Evolutionary conservation across 1,140 invertebrate species (phyloP).

Genomic region (Zophobas atratus): DNA sequence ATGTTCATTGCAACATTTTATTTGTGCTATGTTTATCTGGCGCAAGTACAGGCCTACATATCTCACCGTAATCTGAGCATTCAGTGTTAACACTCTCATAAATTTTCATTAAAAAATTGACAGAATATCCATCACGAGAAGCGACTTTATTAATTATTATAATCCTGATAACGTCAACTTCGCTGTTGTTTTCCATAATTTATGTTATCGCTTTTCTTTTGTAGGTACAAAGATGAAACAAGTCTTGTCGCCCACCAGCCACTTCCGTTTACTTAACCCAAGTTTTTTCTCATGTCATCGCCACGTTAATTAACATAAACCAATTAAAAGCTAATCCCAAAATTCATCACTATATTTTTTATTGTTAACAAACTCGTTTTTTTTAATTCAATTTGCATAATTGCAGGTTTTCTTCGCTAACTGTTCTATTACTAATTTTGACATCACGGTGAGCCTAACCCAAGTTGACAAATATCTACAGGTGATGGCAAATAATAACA

Average conservation of each 20-base stretch:
- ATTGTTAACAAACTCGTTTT: constrained; percentile 9
- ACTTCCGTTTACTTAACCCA: background rate
- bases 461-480: constrained; percentile 19
- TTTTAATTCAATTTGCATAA: constrained; percentile 19
- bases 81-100: constrained; percentile 29
- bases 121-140: background rate
- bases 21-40: background rate
- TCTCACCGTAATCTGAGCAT: constrained; percentile 2
- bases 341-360: constrained; percentile 2
- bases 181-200: constrained; percentile 7
- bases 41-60: background rate
- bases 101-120: constrained; percentile 14
- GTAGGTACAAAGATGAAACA: background rate
- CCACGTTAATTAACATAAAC: background rate
- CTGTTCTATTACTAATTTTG: constrained; percentile 30
- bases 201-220: background rate
- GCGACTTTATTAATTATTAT: constrained; percentile 17
- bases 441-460: constrained; percentile 24
- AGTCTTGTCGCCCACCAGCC: background rate
- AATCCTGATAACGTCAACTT: constrained; percentile 10
- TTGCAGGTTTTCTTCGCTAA: constrained; percentile 13
- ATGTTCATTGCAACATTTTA: background rate
- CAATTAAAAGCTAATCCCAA: constrained; percentile 3
- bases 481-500: constrained; percentile 17
- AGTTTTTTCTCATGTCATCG: background rate